Evolutionary conservation across 1,140 invertebrate genomes (phyloP), one percentile per base, ranked within the genome.

Genomic region (Drosophila aff.): DNA sequence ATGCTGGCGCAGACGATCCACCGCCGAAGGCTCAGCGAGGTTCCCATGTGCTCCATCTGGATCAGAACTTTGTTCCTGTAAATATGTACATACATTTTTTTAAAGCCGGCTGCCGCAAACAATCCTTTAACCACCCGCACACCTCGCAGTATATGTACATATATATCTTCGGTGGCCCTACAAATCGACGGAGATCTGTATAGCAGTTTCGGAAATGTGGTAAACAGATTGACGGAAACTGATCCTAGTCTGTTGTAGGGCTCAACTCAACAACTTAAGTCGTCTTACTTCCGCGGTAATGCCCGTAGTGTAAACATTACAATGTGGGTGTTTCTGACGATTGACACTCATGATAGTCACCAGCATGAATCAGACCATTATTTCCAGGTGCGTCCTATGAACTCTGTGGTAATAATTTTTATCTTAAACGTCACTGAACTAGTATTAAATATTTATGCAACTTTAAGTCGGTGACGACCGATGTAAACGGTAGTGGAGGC

Each of bases 41-140:
- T 52, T 71, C 15, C 40, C 55, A 73, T 74, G 44, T 73, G 44
- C 72, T 58, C 28, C 67, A 60, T 52, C 53, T 59, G 69, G 18
- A 50, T 43, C 46, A 15, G 44, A 52, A 18, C 28, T 52, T n/a
- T 1, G 21, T 58, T 73, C 44, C 28, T 50, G 52, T 26, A 59
- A 71, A 49, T 41, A 43, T 50, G 52, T 26, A 59, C 58, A 49
- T 36, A 43, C 23, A 26, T 40, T 36, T 67, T 50, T 50, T 59
- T 46, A 11, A 66, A 13, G 53, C 33, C 41, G 23, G 49, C 23
- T 52, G 40, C 36, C 15, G 5, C 18, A 31, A 18, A 23, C 36
- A 72, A 72, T 72, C 65, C 68, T 72, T 72, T 72, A 50, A 63
- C 65, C 62, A 64, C 62, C 62, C 62, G 62, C 62, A 57, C 62